Conservation (phyloP, 2,888 invertebrate species). For the Dasypolia templi region DNA sequence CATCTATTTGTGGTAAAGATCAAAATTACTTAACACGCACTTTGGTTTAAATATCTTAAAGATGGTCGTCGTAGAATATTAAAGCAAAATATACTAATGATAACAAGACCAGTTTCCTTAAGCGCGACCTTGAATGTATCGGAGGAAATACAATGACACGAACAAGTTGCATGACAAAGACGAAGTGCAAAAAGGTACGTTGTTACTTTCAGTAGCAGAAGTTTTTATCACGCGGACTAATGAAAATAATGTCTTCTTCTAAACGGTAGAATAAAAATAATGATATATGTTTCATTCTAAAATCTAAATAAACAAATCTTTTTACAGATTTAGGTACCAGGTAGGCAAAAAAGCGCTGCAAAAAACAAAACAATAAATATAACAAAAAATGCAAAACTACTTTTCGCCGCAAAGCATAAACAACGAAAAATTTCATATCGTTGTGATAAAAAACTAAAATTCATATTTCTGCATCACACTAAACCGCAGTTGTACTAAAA, state of each 20-base stretch:
- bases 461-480: slow-evolving; percentile 78
- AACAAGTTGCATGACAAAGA: neutral
- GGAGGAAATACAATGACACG: slow-evolving; percentile 12
- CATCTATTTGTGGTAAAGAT: neutral
- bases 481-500: slow-evolving; percentile 74
- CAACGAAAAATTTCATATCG: slow-evolving; percentile 68
- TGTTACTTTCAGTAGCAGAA: neutral
- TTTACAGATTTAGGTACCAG: slow-evolving; percentile 8
- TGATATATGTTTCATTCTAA: neutral
- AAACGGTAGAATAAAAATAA: too few species aligned
- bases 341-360: slow-evolving; percentile 43
- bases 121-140: slow-evolving; percentile 9
- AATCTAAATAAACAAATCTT: slow-evolving; percentile 7
- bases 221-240: neutral
- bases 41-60: neutral
- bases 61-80: neutral
- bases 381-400: slow-evolving; percentile 42
- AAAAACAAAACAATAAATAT: slow-evolving; percentile 25
- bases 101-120: slow-evolving; percentile 14
- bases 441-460: slow-evolving; percentile 79
- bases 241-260: too few species aligned
- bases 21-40: too few species aligned
- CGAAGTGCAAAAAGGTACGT: neutral
- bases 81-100: neutral
- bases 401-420: slow-evolving; percentile 53